These are phyloP conservation scores for Epinephelus malabaricus DNA, from an alignment of 2,797 vertebrate genomes.

Conservation along the genomic window DNA sequence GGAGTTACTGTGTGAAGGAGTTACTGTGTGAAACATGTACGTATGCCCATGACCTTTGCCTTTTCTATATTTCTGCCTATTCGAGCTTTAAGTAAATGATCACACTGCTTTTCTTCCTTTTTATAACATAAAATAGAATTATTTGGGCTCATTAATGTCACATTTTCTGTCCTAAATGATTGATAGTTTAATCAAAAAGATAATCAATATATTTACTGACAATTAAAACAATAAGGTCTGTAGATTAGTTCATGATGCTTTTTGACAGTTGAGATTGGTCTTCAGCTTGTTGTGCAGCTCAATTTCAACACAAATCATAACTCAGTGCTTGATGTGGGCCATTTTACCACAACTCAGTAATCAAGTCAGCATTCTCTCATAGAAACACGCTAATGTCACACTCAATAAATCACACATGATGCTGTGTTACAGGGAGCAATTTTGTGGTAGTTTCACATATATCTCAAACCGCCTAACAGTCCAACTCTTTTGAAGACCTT, in stretches of 20 bases:
- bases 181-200: constrained; percentile 37
- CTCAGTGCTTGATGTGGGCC: constrained; percentile 35
- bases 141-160: not conserved
- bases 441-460: constrained; percentile 16
- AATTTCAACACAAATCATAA: constrained; percentile 38
- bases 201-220: constrained; percentile 12
- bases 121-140: not conserved
- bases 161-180: constrained; percentile 12
- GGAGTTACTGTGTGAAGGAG: no score
- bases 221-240: constrained; percentile 37
- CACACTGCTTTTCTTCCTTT: constrained; percentile 9
- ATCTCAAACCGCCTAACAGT: not conserved
- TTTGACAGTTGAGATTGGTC: constrained; percentile 27
- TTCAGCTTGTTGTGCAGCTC: constrained; percentile 40
- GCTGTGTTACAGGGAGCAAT: not conserved
- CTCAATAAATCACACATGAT: constrained; percentile 32
- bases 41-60: no score
- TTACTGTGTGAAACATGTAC: no score
- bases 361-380: not conserved
- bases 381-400: constrained; percentile 25
- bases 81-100: not conserved
- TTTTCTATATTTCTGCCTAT: no score
- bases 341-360: constrained; percentile 21
- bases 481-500: constrained; percentile 12
- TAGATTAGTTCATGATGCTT: constrained; percentile 27